These are phyloP conservation scores for Aspidiotus rigidus DNA, from an alignment of 2,888 invertebrate genomes.

Conservation along the genomic window DNA sequence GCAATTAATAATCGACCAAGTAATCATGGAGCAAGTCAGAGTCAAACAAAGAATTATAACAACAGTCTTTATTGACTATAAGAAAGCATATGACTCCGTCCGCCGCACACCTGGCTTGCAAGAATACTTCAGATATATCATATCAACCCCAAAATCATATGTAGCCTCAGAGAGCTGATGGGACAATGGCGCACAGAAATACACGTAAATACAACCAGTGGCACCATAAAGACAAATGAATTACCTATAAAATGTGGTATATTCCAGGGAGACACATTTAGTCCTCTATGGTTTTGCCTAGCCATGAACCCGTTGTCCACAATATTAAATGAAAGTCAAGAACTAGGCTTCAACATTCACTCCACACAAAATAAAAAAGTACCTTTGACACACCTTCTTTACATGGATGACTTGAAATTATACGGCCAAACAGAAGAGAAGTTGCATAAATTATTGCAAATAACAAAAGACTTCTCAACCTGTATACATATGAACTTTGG, in stretches of 20 bases:
- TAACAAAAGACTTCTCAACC: not conserved
- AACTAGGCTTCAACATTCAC: not conserved
- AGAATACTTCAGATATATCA: not conserved
- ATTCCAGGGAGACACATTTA: not conserved
- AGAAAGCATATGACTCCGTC: constrained; percentile 23
- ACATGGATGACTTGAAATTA: not conserved
- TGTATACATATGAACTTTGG: not conserved
- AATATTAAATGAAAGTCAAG: not conserved
- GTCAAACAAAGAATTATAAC: constrained; percentile 14
- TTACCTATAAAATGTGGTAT: not conserved
- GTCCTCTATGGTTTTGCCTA: not conserved
- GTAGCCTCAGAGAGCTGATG: not conserved
- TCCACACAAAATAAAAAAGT: not conserved
- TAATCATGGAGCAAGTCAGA: constrained; percentile 18
- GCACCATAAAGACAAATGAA: not conserved
- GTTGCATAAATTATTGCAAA: not conserved
- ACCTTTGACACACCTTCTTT: not conserved
- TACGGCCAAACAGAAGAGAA: not conserved
- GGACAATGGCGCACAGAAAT: not conserved
- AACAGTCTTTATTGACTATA: constrained; percentile 29
- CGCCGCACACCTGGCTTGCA: not conserved
- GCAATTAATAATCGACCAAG: not conserved
- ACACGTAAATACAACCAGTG: not conserved
- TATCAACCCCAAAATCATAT: not conserved
- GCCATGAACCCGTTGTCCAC: not conserved